phyloP scores from a whole-genome alignment of 2,888 invertebrate species.

The Halocaridina rubra region DNA sequence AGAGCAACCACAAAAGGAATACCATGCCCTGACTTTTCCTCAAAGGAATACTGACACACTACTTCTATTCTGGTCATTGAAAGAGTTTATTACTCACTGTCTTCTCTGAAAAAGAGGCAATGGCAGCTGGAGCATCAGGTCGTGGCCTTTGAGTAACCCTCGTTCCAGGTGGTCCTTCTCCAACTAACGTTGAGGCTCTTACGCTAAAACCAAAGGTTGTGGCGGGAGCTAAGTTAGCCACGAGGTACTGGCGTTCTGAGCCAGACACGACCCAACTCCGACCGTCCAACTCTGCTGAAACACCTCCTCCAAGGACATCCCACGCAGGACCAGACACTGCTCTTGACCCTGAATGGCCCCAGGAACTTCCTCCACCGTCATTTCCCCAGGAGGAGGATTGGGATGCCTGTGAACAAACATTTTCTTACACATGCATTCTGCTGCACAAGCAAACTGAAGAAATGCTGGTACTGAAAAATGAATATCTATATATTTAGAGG shows the following conservation, averaged over 20 bases:
- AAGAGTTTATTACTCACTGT: too few relatives aligned
- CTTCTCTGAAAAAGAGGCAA: constrained; percentile 60
- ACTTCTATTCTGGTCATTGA: too few relatives aligned
- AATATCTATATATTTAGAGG: too few relatives aligned
- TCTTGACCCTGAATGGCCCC: background rate
- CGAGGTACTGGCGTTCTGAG: constrained; percentile 49
- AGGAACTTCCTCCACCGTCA: background rate
- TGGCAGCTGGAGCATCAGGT: constrained; percentile 53
- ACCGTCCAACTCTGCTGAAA: background rate
- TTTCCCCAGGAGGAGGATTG: background rate
- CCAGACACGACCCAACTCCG: constrained; percentile 53
- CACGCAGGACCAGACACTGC: constrained; percentile 4
- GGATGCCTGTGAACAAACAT: background rate
- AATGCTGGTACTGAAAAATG: too few relatives aligned
- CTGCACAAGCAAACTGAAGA: too few relatives aligned
- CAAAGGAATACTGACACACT: too few relatives aligned
- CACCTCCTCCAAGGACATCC: background rate
- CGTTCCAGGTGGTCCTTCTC: constrained; percentile 77
- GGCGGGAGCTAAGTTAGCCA: constrained; percentile 21
- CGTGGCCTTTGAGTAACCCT: constrained; percentile 58
- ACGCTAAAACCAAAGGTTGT: constrained; percentile 73
- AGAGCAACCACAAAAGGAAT: too few relatives aligned
- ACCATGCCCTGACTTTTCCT: too few relatives aligned
- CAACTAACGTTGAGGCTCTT: constrained; percentile 83
- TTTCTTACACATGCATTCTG: background rate